Base-by-base conservation (phyloP, 1,140 invertebrate genomes). In the Ostrea denselamellosa region DNA sequence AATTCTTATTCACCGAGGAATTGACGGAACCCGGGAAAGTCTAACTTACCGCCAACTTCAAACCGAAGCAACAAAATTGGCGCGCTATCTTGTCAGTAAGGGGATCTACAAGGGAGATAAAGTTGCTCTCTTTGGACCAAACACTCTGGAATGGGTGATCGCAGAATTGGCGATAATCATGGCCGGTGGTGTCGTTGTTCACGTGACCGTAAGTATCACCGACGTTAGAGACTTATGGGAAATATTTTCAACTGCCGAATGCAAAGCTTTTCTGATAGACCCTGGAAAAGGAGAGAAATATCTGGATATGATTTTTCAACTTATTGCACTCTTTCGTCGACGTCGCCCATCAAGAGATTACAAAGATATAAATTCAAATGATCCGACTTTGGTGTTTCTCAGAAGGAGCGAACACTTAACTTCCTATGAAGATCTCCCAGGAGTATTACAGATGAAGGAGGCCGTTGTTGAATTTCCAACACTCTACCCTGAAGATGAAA, bases 131-230 rank as follows among this genome's bases (percentile, higher is more conserved):
- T 34, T 71, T 12, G 87, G 87, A 9, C 87, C 87, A 14, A 88
- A 88, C 65, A 85, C 87, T 17, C n/a, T 88, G 10, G 65, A 88
- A 53, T 71, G 65, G 83, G 52, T 88, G 19, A 54, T 88, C 0
- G 87, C 54, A 8, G 83, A 77, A 54, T 9, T 85, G 10, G 87
- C 54, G 0, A 85, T 88, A 17, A 68, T 88, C 5, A 44, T 77
- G 51, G 83, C 87, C 0, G 87, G 87, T 10, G 87, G 77, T 34
- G 87, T 84, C 3, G 83, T 77, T 28, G 65, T 88, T 52, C 51
- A 85, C 58, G 62, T 84, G 25, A 85, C 83, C 19, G 62, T 85
- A 12, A 88, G 77, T n/a, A 54, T 25, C 19, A 58, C 22, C 17
- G 54, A 83, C 28, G 83, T 58, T 14, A 62, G 25, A 19, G 83